A percentile compares a stretch with the other conserved stretches of the same genome.
Conservation (phyloP, 2,113 vertebrate genomes). For the Grus americana region DNA sequence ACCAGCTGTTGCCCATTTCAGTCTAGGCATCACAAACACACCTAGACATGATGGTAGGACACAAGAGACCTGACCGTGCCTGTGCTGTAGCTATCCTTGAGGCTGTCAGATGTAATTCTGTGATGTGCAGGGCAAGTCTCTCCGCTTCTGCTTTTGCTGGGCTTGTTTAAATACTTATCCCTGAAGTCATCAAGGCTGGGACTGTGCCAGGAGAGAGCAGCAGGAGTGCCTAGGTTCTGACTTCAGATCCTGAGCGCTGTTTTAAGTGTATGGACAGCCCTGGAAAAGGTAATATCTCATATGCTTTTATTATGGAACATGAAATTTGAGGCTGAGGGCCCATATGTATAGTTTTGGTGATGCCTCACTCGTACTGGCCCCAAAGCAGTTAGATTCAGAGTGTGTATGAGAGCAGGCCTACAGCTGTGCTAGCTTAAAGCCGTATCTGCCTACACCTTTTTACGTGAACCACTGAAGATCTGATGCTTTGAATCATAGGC, state of each 20-base stretch:
- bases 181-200: not conserved
- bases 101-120: not conserved
- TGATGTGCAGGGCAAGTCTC: not conserved
- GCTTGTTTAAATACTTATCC: not conserved
- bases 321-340: not conserved
- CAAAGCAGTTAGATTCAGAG: not conserved
- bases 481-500: not conserved
- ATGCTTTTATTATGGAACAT: not conserved
- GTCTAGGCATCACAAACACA: not conserved
- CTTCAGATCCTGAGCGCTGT: not conserved
- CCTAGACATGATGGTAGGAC: not conserved
- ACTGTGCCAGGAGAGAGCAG: not conserved
- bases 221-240: not conserved
- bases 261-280: not conserved
- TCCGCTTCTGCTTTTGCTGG: not conserved
- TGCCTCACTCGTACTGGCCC: not conserved
- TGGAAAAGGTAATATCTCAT: not conserved
- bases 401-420: not conserved
- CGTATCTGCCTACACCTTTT: not conserved
- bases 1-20: fast-evolving
- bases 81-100: not conserved
- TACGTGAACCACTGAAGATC: not conserved
- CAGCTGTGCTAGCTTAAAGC: not conserved
- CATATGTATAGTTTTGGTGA: not conserved
- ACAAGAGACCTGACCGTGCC: not conserved